Evolutionary conservation across 53 echinoderm and acorn worm species (phyloP).

Genomic region (Antedon mediterranea): DNA sequence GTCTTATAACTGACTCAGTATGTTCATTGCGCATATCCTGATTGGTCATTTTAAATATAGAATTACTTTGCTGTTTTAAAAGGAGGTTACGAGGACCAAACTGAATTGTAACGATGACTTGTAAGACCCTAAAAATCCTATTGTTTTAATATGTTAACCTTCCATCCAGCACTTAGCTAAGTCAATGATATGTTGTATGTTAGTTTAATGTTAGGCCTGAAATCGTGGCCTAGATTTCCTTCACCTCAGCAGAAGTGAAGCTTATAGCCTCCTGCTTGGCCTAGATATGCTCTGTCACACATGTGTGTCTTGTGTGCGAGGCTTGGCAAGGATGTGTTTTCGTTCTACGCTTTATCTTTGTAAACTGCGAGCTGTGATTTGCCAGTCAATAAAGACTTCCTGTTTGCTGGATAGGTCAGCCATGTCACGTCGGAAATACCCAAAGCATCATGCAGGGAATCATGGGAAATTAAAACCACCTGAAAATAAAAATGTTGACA

Average conservation of each 20-base stretch:
- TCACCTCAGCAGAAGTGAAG: background rate
- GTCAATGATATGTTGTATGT: background rate
- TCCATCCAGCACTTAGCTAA: background rate
- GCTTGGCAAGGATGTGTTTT: background rate
- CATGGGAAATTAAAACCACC: background rate
- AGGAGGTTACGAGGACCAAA: background rate
- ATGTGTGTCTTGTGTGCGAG: background rate
- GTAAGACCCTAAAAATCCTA: background rate
- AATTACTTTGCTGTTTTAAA: too few relatives aligned
- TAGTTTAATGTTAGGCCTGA: background rate
- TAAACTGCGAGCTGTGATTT: background rate
- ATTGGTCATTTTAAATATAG: too few relatives aligned
- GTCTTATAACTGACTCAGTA: too few relatives aligned
- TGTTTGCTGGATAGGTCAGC: background rate
- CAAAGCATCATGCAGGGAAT: background rate
- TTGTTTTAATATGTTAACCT: background rate
- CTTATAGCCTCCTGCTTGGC: background rate
- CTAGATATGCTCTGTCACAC: background rate
- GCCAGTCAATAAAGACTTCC: background rate
- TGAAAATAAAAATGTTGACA: background rate
- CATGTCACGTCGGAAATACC: background rate
- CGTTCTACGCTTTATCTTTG: background rate
- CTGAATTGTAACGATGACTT: background rate
- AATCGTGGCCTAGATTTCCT: background rate
- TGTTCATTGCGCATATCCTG: too few relatives aligned